These are phyloP conservation scores for Smittia sp. DNA, from an alignment of 2,888 invertebrate species.

Conservation along the genomic window DNA sequence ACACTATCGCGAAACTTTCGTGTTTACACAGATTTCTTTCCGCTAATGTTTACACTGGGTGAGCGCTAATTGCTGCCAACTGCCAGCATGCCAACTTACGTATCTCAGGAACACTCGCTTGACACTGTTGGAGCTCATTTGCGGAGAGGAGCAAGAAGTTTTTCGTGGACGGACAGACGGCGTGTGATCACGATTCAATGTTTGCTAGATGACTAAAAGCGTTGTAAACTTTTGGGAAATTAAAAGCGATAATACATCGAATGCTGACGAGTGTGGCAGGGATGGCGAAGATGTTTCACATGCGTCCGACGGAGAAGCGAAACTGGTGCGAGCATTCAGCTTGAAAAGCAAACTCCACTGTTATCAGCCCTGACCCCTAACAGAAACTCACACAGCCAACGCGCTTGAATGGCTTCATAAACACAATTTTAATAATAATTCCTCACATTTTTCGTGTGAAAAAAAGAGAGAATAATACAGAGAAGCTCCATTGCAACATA, in stretches of 20 bases:
- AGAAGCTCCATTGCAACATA: no score
- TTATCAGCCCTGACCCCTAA: neutral
- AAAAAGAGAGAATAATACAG: no score
- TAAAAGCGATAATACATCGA: slow-evolving; percentile 32
- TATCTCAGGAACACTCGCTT: slow-evolving; percentile 18
- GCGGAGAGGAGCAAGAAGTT: neutral
- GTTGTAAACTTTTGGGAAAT: slow-evolving; percentile 21
- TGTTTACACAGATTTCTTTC: neutral
- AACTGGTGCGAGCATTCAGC: neutral
- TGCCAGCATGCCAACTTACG: neutral
- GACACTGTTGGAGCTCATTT: slow-evolving; percentile 28
- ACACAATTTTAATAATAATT: neutral
- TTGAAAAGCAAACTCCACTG: neutral
- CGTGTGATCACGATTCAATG: slow-evolving; percentile 28
- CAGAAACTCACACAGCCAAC: neutral
- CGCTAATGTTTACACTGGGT: neutral
- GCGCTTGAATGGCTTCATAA: neutral
- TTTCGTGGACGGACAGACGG: slow-evolving; percentile 23
- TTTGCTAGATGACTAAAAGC: slow-evolving; percentile 25
- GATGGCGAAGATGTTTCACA: neutral
- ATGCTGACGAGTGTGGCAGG: slow-evolving; percentile 30
- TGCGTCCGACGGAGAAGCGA: neutral
- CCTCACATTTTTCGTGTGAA: neutral
- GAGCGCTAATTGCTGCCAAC: neutral
- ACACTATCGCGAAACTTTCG: neutral